Percentiles rank a stretch among this genome's conserved stretches.
Conservation (phyloP, 2,113 vertebrate genomes). For the Ovibos moschatus region DNA sequence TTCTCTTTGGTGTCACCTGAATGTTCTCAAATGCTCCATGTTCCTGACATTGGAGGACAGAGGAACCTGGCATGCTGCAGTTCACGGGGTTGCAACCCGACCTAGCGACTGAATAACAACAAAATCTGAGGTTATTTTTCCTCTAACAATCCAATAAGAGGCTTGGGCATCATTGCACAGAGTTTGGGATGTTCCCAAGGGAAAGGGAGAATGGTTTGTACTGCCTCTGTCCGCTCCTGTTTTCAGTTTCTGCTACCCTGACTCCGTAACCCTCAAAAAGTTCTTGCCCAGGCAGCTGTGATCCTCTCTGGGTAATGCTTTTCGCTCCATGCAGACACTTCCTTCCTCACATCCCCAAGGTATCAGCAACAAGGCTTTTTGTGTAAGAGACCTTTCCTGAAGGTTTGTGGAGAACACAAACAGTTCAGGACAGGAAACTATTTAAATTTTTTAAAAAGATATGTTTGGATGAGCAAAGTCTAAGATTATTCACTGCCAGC, state of each 20-base stretch:
- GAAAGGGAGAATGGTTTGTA: not conserved
- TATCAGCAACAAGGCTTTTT: not conserved
- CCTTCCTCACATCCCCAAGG: not conserved
- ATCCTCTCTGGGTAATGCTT: not conserved
- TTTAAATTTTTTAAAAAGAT: not conserved
- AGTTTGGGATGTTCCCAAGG: not conserved
- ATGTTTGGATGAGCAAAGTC: not conserved
- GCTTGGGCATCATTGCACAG: not conserved
- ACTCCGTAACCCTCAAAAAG: not conserved
- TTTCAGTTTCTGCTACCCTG: not conserved
- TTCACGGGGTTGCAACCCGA: not conserved
- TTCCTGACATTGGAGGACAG: not conserved
- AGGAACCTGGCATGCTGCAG: not conserved
- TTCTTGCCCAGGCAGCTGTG: not conserved
- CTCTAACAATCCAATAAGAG: not conserved
- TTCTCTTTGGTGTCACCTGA: not conserved
- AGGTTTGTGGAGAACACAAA: not conserved
- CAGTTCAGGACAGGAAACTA: not conserved
- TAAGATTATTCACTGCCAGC: not conserved
- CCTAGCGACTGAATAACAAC: not conserved
- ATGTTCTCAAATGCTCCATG: not conserved
- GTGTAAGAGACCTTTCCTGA: not conserved
- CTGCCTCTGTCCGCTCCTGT: not conserved
- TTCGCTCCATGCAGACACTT: not conserved
- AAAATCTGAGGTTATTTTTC: not conserved